Evolutionary conservation across 2,113 vertebrate species (phyloP), one percentile per base, ranked within the genome.

Genomic region (Calidris pugnax): DNA sequence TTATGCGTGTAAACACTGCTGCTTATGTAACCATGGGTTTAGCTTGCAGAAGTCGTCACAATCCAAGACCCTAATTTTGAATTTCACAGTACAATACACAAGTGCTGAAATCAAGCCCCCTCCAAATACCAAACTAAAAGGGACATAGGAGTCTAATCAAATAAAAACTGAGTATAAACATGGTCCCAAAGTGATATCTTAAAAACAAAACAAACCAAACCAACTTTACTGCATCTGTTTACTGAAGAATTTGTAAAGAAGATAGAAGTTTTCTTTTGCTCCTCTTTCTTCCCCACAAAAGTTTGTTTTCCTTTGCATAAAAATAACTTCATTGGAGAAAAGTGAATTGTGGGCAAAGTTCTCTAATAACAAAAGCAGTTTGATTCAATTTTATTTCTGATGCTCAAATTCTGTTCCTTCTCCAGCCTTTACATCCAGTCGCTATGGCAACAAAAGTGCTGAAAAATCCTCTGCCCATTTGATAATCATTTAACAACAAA

Each of bases 401-500:
- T 73, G 22, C 26, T 93, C 43, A 71, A 93, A 48, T 68, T 93
- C 47, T 86, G 39, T 71, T 97, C 75, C 67, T 76, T 93, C 57
- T 59, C 85, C 47, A n/a, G 33, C 30, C 84, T 14, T 90, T 53
- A 33, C 50, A 86, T 57, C 37, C 56, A 78, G 76, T 96, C 16
- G 8, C 60, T n/a, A 85, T 69, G 13, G 84, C 41, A 96, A 96
- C 77, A 62, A 60, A 93, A 94, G 43, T 50, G 51, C 47, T 93
- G 81, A 93, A 95, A 91, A 94, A 69, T 79, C 57, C 24, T 73
- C 63, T 89, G 78, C 21, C 27, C 82, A 41, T 91, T 96, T 82
- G 69, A 90, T 93, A 67, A 77, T 95, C 75, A 83, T 80, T 95
- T 90, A 96, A 73, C 26, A 94, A 82, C 75, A 79, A 87, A 84